These are phyloP conservation scores for Lepisosteus oculatus DNA, from an alignment of 2,113 vertebrate species.

Conservation along the genomic window DNA sequence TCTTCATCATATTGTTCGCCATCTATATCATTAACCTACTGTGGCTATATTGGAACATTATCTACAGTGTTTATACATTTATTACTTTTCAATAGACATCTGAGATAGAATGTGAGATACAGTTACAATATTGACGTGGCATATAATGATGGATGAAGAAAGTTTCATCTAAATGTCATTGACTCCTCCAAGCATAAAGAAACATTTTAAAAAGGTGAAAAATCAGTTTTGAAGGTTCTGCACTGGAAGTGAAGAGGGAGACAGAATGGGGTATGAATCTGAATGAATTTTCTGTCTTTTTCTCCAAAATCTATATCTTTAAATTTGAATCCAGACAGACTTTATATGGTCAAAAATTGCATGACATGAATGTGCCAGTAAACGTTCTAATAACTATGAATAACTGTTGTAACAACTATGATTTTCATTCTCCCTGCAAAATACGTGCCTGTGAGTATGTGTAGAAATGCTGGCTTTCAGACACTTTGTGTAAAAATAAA, in stretches of 20 bases:
- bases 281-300: neutral
- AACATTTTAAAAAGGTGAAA: constrained; percentile 38
- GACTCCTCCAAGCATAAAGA: constrained; percentile 40
- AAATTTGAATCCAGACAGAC: neutral
- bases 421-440: no score
- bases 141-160: constrained; percentile 35
- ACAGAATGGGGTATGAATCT: no score
- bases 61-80: neutral
- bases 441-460: no score
- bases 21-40: neutral
- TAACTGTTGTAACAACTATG: no score
- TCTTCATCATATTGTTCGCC: neutral
- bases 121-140: constrained; percentile 25
- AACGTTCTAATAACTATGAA: no score
- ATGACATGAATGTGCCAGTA: no score
- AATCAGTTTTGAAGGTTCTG: constrained; percentile 28
- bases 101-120: constrained; percentile 38
- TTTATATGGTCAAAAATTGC: no score
- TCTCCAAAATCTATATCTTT: constrained; percentile 1
- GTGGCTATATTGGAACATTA: neutral
- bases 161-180: constrained; percentile 53
- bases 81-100: constrained; percentile 30
- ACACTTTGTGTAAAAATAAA: no score
- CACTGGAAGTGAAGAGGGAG: constrained; percentile 21
- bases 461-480: no score